Evolutionary conservation across 2,888 invertebrate genomes (phyloP), one percentile per base, ranked within the genome.

Genomic region (Phaonia tiefii): DNA sequence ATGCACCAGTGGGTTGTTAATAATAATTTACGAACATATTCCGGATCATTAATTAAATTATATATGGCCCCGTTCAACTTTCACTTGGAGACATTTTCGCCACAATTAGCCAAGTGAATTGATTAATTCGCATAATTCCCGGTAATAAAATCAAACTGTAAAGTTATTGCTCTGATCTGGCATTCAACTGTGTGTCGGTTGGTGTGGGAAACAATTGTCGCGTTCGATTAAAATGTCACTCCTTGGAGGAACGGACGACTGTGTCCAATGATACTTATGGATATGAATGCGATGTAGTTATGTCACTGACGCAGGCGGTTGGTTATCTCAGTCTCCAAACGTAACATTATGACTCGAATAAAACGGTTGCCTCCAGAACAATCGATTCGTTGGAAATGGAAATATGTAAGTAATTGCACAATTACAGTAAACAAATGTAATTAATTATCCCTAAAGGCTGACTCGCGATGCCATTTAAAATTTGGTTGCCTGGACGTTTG

Each of bases 401-500:
- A 60, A 60, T 60, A n/a, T 60, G 60, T 15, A 15, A 60, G 39
- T 60, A 60, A 60, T 31, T 37, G 60, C 37, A 60, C 60, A 60
- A 60, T 60, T 60, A 60, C 60, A 60, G 39, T 60, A 60, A 60
- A 60, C 60, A 60, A 60, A 60, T 60, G 60, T 60, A 60, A 60
- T 60, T 60, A 60, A 60, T 60, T 60, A 60, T 60, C 17, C 39
- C 39, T 39, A 39, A 20, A 39, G 39, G 15, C 20, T 20, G 60
- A 7, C 20, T 17, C 39, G 17, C 20, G 39, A 37, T 60, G 37
- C 17, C 37, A 60, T 17, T 60, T 37, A 39, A 39, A 17, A 60
- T 1, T 20, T 17, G 37, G 37, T n/a, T 39, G 10, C 56, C 5
- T 26, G 56, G 26, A 26, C 5, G 46, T 15, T 8, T 17, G 46